Evolutionary conservation across 2,888 invertebrate species (phyloP).

Genomic region (Apodemia zela): DNA sequence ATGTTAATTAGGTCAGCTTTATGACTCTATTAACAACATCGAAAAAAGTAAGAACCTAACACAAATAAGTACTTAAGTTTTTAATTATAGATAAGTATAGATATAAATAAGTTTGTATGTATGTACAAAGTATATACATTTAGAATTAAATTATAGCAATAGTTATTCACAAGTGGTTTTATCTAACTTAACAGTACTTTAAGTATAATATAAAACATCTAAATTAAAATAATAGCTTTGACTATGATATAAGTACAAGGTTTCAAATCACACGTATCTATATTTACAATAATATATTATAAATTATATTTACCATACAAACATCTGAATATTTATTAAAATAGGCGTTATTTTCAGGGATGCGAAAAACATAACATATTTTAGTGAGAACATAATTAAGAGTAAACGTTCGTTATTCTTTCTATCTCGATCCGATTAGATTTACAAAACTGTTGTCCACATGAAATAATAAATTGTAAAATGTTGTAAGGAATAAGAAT

Average conservation of each 20-base stretch:
- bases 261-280: background rate
- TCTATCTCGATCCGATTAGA: too few relatives aligned
- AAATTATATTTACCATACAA: background rate
- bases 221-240: background rate
- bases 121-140: constrained; percentile 17
- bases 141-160: background rate
- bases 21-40: background rate
- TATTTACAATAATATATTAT: constrained; percentile 17
- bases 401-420: too few relatives aligned
- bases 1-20: background rate
- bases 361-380: background rate
- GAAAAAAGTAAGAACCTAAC: background rate
- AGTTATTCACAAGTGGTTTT: background rate
- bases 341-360: background rate
- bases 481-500: too few relatives aligned
- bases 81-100: background rate
- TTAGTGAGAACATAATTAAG: too few relatives aligned
- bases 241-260: background rate
- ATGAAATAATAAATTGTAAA: too few relatives aligned
- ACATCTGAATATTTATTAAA: background rate
- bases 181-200: background rate
- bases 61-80: too few relatives aligned
- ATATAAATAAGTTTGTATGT: constrained; percentile 13
- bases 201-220: constrained; percentile 7
- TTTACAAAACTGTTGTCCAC: too few relatives aligned